Base-by-base conservation (phyloP, 2,797 vertebrate species). In the Pyrrhura leucotis region DNA sequence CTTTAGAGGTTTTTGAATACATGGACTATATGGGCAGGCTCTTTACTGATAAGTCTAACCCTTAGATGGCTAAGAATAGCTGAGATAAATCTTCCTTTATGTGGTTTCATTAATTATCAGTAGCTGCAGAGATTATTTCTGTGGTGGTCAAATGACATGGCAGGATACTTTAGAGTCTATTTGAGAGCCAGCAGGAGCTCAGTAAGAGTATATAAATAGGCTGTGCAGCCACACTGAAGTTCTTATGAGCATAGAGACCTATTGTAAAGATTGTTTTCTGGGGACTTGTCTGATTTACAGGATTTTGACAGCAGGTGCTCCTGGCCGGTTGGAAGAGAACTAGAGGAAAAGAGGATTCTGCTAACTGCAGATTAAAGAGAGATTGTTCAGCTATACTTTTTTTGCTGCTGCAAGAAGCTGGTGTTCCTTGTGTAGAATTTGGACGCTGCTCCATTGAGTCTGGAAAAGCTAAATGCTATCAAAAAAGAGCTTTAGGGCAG, bases 321-420 rank as follows among this genome's bases (percentile, higher is more conserved):
- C 74, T 69, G 62, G 31, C 76, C 73, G 75, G 37, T n/a, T 88
- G 85, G 76, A 95, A 83, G 45, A 72, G 72, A 95, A 83, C 62
- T 78, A 80, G 76, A 89, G 48, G 44, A 91, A 94, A 92, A 89
- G 68, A 95, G 45, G 76, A 91, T 91, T 93, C n/a, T 42, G 45
- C 58, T 90, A 94, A 93, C 82, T 75, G 53, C 66, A 95, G 82
- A 95, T 92, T 88, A 89, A 95, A 92, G 33, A 8, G 23, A 83
- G 28, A 83, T 65, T 83, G 78, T 89, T 91, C 61, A 71, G 56
- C 8, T 85, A 29, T 45, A 59, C 7, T 39, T 81, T 86, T 88
- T n/a, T 71, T 53, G 66, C 45, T 79, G 44, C 19, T 83, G 40
- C 62, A 89, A 78, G 73, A 93, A 84, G 25, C 37, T 54, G 62